phyloP scores from a whole-genome alignment of 2,888 invertebrate genomes.

The Buathra laborator region DNA sequence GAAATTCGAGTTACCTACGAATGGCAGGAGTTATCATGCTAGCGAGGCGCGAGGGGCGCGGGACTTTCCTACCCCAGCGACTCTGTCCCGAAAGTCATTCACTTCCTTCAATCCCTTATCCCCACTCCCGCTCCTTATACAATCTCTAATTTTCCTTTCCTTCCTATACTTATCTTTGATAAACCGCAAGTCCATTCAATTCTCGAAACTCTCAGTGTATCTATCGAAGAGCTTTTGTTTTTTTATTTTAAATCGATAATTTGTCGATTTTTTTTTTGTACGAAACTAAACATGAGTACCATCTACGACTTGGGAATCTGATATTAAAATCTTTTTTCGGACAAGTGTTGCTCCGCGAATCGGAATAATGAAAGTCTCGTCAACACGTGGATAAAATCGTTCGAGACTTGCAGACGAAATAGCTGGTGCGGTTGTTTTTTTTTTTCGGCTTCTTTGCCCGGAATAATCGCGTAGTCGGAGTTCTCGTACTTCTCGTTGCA shows the following conservation, averaged over 20 bases:
- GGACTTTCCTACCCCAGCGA: slow-evolving; percentile 43
- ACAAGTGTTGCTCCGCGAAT: slow-evolving; percentile 3
- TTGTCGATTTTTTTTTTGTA: background rate
- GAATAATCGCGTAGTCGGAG: background rate
- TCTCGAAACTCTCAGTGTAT: background rate
- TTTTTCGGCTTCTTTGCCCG: background rate
- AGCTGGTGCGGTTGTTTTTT: background rate
- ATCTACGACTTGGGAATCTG: background rate
- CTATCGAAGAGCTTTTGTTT: background rate
- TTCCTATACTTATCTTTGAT: background rate
- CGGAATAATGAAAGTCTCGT: background rate
- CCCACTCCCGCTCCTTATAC: background rate
- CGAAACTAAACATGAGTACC: background rate
- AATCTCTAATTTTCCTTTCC: background rate
- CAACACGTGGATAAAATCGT: slow-evolving; percentile 27
- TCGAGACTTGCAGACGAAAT: background rate
- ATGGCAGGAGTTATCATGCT: slow-evolving; percentile 43
- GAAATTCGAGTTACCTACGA: slow-evolving; percentile 29
- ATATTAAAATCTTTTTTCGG: background rate
- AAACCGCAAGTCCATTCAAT: background rate
- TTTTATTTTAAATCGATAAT: background rate
- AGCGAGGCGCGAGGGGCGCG: slow-evolving; percentile 47
- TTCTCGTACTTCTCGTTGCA: background rate
- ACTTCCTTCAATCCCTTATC: slow-evolving; percentile 28
- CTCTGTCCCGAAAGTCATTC: slow-evolving; percentile 48